Evolutionary conservation across 2,888 invertebrate genomes (phyloP), one percentile per base, ranked within the genome.

Genomic region (Metopia argyrocephala): DNA sequence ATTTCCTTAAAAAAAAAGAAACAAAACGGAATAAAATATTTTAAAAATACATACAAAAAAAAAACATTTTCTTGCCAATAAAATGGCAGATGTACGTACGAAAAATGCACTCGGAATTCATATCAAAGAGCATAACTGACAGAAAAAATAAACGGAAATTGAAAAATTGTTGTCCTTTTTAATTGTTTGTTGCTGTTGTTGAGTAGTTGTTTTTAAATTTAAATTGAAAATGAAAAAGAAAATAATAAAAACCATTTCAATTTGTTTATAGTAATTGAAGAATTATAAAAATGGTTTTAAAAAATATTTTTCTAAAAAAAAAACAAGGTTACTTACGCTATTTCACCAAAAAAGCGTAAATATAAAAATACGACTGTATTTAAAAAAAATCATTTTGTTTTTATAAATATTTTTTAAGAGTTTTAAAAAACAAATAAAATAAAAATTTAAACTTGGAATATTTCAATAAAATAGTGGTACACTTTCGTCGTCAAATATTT

Each of bases 1-100:
- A 71, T 78, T 71, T 78, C 78, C 78, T 71, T 66, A 71, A 61
- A 28, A 31, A n/a, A 56, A 54, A 1, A 23, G 31, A 73, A 62
- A 73, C 31, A 56, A 21, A 66, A 65, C 52, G 31, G 28, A 38
- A 38, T 15, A 38, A 38, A 38, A 15, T 38, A 38, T 9, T 38
- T 9, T 15, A 38, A 38, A 12, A 12, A 12, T 4, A 15, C 38
- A 6, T 38, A n/a, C n/a, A 31, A 31, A 31, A 31, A 31, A 31
- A 31, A 38, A 38, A 15, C 12, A 15, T 12, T 38, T 61, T 76
- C 62, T 76, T 76, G 76, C 61, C 73, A 75, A 61, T 56, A 62
- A 62, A 50, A 27, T 21, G n/a, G n/a, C 48, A 15, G 21, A 54
- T n/a, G 48, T 23, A 5, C 15, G 15, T 2, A n/a, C 9, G n/a